Conservation (phyloP, 2,113 vertebrate genomes). For the Cyrtonyx montezumae region DNA sequence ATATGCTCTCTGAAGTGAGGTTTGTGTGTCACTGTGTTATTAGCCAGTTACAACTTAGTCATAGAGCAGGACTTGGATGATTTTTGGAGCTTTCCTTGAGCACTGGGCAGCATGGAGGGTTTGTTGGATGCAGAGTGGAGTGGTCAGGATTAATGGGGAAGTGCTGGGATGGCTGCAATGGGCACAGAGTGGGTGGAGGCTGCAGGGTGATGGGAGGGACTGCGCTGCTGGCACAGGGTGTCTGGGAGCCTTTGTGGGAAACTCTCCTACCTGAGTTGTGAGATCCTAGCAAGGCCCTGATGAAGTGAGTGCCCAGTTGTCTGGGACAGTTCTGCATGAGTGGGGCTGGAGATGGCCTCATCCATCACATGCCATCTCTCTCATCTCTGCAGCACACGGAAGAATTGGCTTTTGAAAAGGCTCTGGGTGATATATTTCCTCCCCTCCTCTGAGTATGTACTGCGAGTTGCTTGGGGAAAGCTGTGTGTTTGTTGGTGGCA, state of each 20-base stretch:
- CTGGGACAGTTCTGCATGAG: background rate
- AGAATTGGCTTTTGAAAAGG: background rate
- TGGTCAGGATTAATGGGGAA: background rate
- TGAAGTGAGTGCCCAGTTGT: background rate
- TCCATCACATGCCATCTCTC: background rate
- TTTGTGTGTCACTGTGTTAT: constrained; percentile 21
- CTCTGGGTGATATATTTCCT: background rate
- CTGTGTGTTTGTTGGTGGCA: constrained; percentile 42
- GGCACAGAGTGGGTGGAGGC: background rate
- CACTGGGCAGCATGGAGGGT: too few species aligned
- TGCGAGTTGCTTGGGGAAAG: constrained; percentile 12
- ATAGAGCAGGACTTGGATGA: background rate
- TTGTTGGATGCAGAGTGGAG: background rate
- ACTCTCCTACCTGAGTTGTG: background rate
- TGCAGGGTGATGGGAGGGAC: background rate
- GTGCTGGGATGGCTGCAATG: background rate
- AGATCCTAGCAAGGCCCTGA: background rate
- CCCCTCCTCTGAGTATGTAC: background rate
- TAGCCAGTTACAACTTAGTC: constrained; percentile 22
- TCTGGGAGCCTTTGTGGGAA: background rate
- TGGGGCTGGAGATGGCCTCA: background rate
- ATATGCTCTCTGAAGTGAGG: background rate
- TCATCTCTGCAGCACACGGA: background rate
- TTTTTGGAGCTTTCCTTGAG: constrained; percentile 12
- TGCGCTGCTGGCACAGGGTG: background rate